Base-by-base conservation (phyloP, 2,113 vertebrate genomes). In the Sprattus sprattus region DNA sequence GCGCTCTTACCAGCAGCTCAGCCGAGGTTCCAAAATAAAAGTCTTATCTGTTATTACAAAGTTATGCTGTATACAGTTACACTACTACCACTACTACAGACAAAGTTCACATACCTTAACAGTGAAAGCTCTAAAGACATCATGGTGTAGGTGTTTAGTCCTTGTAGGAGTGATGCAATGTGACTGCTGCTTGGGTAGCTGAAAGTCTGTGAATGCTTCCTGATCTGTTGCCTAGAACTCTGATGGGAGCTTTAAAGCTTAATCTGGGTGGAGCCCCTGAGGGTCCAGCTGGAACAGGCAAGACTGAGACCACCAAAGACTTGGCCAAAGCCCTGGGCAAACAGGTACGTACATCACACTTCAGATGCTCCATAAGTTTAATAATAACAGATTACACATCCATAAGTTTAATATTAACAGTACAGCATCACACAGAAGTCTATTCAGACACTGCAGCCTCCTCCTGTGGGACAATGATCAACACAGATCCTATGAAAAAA, bases 261-360 rank as follows among this genome's bases (percentile, higher is more conserved):
- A 97, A 94, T 89, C 95, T 99, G 88, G 98, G 98, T 28, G 98
- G 97, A 67, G 98, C 98, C 88, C 97, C 98, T 32, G 98, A 99
- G 91, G 98, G 98, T 47, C 98, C 97, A 44, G 98, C 98, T 82
- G 98, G 98, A 60, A 99, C 98, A 86, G 98, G 98, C 85, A 99
- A 99, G 94, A 99, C 98, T 39, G 98, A 99, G 93, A 99, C 97
- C 83, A 98, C 96, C 22, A 99, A 99, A 93, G 98, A 99, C 92
- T 92, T 99, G 82, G 97, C 97, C 81, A 99, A 99, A 95, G 98
- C 98, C 6, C 91, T 99, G 85, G 98, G 97, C 85, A 98, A 99
- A 86, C 98, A 99, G 96, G 97, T 97, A 92, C 45, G 39, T 78
- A 50, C 78, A 52, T 57, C 54, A 49, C 9, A 49, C 47, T 54